Evolutionary conservation across 2,113 vertebrate genomes (phyloP), one percentile per base, ranked within the genome.

Genomic region (Podarcis muralis): DNA sequence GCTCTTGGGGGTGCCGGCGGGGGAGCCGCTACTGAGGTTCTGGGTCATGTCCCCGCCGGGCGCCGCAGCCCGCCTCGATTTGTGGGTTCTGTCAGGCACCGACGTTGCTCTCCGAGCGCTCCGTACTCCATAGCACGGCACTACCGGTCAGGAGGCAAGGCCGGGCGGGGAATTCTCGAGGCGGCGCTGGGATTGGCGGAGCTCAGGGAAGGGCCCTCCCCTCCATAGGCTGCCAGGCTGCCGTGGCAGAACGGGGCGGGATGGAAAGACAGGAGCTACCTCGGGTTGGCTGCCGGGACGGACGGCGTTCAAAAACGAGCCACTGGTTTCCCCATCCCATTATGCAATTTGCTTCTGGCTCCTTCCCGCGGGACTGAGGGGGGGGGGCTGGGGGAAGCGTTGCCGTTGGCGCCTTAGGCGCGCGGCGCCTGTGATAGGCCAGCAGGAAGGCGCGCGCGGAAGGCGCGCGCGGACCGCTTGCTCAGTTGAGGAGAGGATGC

Each of bases 211-310:
- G 32, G 0, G 15, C 2, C 0, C 0, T 15, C 3, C 0, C 1
- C 88, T 3, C 66, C 1, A 76, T 90, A 92, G 89, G 94, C 25
- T 81, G 6, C 20, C 0, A 92, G 88, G 93, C 25, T 81, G 6
- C 20, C 0, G 0, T 6, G 0, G 2, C 1, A 1, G 1, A 0
- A 0, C 1, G 0, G n/a, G 90, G 88, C 74, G 78, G 89, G 75
- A 62, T 6, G 0, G 1, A 0, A 1, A 22, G 0, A 0, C 2
- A 2, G 4, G 0, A 4, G 15, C 1, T 7, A 0, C 1, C 4
- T 9, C 4, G n/a, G 85, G 93, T 85, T 95, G 92, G 93, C 48
- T n/a, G 1, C 0, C 0, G 4, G 0, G 3, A 18, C 6, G 13
- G 7, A 18, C 4, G 16, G 30, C 4, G n/a, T 71, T 75, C 35